phyloP scores from a whole-genome alignment of 2,113 vertebrate genomes.

The Poicephalus meyeri region DNA sequence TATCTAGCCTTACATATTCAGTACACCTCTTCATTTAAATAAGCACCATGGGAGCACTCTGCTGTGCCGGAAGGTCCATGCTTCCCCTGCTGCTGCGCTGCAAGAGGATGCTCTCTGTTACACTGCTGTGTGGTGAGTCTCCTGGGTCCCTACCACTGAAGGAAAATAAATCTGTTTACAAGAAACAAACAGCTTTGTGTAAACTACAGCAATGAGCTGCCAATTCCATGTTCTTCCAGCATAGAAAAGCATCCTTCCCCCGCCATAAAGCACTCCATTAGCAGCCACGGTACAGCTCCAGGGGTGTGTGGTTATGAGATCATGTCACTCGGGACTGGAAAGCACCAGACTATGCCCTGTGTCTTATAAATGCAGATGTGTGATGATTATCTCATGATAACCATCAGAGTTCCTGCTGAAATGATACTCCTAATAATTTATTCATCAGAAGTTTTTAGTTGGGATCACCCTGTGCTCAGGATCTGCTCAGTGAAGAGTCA shows the following conservation, averaged over 20 bases:
- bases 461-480: background rate
- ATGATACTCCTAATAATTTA: background rate
- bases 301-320: constrained; percentile 17
- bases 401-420: background rate
- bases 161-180: background rate
- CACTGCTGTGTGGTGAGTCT: background rate
- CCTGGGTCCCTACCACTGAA: background rate
- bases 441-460: background rate
- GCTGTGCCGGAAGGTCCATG: rapidly evolving
- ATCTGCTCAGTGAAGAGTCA: background rate
- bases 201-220: background rate
- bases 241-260: background rate
- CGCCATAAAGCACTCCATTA: rapidly evolving
- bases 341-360: background rate
- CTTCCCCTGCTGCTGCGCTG: background rate
- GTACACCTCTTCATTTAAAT: background rate
- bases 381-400: background rate
- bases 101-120: background rate
- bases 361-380: constrained; percentile 20
- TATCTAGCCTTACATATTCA: background rate
- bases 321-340: background rate
- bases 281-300: background rate
- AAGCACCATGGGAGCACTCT: background rate
- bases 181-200: background rate
- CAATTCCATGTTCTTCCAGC: background rate